These are phyloP conservation scores for Xenus cinereus DNA, from an alignment of 2,113 vertebrate species.

Conservation along the genomic window DNA sequence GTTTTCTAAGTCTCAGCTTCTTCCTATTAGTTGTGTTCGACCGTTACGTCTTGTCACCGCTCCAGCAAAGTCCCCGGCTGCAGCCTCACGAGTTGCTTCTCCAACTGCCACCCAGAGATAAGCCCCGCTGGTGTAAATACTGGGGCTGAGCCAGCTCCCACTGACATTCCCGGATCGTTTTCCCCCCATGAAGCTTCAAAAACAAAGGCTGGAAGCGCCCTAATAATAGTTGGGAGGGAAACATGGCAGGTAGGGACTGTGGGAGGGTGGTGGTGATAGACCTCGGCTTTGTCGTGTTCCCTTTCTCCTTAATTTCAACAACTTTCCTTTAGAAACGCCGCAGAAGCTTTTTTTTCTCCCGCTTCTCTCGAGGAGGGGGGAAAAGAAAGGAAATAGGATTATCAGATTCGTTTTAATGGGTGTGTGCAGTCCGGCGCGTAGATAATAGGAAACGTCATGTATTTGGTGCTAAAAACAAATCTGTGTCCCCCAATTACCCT, in stretches of 20 bases:
- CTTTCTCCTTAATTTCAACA: not conserved
- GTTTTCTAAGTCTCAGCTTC: not conserved
- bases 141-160: not conserved
- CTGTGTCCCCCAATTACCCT: fast-evolving
- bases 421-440: not conserved
- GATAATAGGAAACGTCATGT: fast-evolving
- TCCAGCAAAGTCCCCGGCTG: not conserved
- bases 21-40: fast-evolving
- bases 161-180: not conserved
- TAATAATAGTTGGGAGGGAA: not conserved
- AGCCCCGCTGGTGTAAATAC: not conserved
- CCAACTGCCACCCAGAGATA: not conserved
- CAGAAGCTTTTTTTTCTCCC: not conserved
- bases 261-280: not conserved
- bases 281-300: fast-evolving
- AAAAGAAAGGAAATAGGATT: fast-evolving
- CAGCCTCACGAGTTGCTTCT: not conserved
- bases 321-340: not conserved
- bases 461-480: not conserved
- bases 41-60: not conserved
- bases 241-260: not conserved
- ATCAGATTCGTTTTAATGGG: not conserved
- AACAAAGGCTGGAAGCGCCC: not conserved
- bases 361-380: fast-evolving
- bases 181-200: not conserved